Evolutionary conservation across 2,797 vertebrate species (phyloP), one percentile per base, ranked within the genome.

Genomic region (Sebastes cheni): DNA sequence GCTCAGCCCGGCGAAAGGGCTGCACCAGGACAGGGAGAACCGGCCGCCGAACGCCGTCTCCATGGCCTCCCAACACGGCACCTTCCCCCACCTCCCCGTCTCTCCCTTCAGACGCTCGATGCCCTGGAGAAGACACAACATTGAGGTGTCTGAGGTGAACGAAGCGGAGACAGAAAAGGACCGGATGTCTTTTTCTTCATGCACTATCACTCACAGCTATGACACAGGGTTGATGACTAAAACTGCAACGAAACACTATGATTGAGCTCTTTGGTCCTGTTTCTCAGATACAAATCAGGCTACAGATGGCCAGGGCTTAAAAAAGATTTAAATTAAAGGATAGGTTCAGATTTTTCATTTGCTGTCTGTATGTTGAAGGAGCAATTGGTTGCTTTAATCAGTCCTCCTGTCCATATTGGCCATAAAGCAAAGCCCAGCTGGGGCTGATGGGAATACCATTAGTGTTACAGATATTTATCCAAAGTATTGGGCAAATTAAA

Each of bases 51-150:
- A 99, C 0, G 97, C 96, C 77, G 89, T 75, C 88, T 95, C 93
- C 93, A 98, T 92, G 12, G 95, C 95, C 83, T 96, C 95, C 96
- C 98, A 97, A 86, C 95, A 94, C 0, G 95, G 83, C 10, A 79
- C 88, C 92, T 89, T 97, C 87, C 95, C 95, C 97, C 97, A 97
- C 20, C 92, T 97, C 10, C 96, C 96, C 6, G 95, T 93, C 93
- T 98, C 96, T 4, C 97, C 95, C 84, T 99, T 98, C 77, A 99
- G 96, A 54, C 97, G 96, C 86, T 99, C 98, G 4, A 99, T 99
- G 56, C 96, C 97, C 98, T 99, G 94, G 6, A 80, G 87, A 80
- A 78, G 81, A 95, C 85, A 90, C 9, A 76, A 71, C 25, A 69
- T 14, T 64, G 32, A 86, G 66, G 20, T 46, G 1, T 46, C 20